phyloP scores from a whole-genome alignment of 2,888 invertebrate species.

The Didymodactylos carnosus region DNA sequence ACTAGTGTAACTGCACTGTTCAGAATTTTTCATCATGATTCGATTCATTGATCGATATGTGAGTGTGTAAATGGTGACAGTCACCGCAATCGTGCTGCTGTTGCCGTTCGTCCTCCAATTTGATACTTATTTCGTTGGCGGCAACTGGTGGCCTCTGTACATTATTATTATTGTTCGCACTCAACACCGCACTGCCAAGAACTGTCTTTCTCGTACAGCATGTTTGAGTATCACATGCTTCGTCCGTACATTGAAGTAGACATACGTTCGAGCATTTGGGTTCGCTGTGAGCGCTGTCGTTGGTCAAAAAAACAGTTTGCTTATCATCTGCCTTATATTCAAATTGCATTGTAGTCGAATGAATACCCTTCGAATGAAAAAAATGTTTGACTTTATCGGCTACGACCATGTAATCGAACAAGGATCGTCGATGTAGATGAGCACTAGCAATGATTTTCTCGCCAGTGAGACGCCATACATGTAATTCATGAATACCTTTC shows the following conservation, averaged over 20 bases:
- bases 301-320: too few species aligned
- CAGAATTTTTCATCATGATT: too few species aligned
- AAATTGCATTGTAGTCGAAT: constrained; percentile 80
- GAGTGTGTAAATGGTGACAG: too few species aligned
- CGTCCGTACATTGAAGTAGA: not conserved
- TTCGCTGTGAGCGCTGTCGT: too few species aligned
- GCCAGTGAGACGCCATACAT: constrained; percentile 91
- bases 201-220: not conserved
- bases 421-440: constrained; percentile 76
- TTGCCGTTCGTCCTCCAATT: too few species aligned
- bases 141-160: too few species aligned
- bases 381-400: constrained; percentile 86
- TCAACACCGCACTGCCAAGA: too few species aligned
- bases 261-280: not conserved
- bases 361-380: constrained; percentile 93
- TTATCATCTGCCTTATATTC: constrained; percentile 16
- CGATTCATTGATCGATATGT: too few species aligned
- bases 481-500: constrained; percentile 84
- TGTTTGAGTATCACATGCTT: not conserved
- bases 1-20: too few species aligned
- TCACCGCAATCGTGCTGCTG: too few species aligned
- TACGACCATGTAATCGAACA: constrained; percentile 78
- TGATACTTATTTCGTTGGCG: too few species aligned
- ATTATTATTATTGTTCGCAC: too few species aligned
- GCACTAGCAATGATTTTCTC: constrained; percentile 94